These are phyloP conservation scores for Rutpela maculata DNA, from an alignment of 2,888 invertebrate genomes.

Conservation along the genomic window DNA sequence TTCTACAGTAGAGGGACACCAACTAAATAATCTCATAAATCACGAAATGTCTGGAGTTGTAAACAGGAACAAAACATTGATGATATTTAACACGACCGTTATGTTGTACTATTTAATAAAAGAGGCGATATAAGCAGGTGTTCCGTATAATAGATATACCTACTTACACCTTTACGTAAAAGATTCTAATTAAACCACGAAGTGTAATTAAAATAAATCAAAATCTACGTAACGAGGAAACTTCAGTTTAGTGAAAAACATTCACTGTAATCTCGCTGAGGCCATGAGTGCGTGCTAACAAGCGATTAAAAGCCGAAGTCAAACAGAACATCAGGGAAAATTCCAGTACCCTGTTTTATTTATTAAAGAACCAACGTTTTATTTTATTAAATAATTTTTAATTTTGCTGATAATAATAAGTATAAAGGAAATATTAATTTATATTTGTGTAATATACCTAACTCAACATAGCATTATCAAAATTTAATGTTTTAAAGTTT, in stretches of 20 bases:
- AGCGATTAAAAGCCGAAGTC: background rate
- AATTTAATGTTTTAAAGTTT: too few relatives aligned
- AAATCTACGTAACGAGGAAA: background rate
- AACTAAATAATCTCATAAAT: too few relatives aligned
- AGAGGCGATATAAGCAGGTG: too few relatives aligned
- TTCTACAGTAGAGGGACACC: too few relatives aligned
- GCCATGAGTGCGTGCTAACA: background rate
- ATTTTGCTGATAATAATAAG: background rate
- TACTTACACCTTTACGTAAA: background rate
- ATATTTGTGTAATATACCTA: too few relatives aligned
- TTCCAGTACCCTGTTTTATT: background rate
- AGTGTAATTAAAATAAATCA: background rate
- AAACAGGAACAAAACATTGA: too few relatives aligned
- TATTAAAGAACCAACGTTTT: background rate
- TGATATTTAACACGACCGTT: too few relatives aligned
- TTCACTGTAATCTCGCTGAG: background rate
- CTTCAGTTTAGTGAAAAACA: background rate
- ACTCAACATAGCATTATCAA: too few relatives aligned
- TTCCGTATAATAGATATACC: background rate
- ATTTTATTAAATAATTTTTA: background rate
- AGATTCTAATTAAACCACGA: background rate
- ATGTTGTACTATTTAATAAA: too few relatives aligned
- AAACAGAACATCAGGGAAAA: background rate
- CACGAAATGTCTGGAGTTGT: too few relatives aligned
- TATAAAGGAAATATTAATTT: too few relatives aligned